These are phyloP conservation scores for Acanthopleura granulata DNA, from an alignment of 2,888 invertebrate genomes.

Conservation along the genomic window DNA sequence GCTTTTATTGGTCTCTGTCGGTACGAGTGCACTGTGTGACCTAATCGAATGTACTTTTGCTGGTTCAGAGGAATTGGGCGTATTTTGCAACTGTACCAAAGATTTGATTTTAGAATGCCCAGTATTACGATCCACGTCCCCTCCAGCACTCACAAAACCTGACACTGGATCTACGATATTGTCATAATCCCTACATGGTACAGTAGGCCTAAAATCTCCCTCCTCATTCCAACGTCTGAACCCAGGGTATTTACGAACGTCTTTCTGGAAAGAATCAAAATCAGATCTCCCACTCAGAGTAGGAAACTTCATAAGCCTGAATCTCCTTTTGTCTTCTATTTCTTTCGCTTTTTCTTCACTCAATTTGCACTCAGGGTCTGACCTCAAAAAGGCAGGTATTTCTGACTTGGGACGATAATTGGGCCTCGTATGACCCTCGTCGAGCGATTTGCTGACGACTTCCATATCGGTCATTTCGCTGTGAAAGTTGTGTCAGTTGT, in stretches of 20 bases:
- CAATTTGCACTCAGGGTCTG: slow-evolving; percentile 58
- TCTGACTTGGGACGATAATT: slow-evolving; percentile 42
- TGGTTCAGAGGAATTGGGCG: slow-evolving; percentile 57
- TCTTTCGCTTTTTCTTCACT: slow-evolving; percentile 45
- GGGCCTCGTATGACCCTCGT: background rate
- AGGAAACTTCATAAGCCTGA: slow-evolving; percentile 63
- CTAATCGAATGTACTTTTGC: slow-evolving; percentile 51
- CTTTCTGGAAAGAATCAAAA: slow-evolving; percentile 57
- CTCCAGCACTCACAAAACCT: slow-evolving; percentile 65
- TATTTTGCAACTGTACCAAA: slow-evolving; percentile 55
- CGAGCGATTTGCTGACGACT: background rate
- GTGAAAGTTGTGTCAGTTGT: no score
- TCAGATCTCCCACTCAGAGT: slow-evolving; percentile 53
- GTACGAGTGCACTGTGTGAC: slow-evolving; percentile 45
- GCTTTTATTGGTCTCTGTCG: slow-evolving; percentile 53
- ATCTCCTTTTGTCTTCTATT: slow-evolving; percentile 56
- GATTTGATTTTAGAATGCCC: slow-evolving; percentile 55
- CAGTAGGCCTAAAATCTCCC: slow-evolving; percentile 56
- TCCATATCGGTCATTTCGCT: no score
- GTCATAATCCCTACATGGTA: slow-evolving; percentile 61
- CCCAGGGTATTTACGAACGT: slow-evolving; percentile 34
- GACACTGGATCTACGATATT: slow-evolving; percentile 66
- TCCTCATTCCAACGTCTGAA: slow-evolving; percentile 61
- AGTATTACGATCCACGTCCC: slow-evolving; percentile 62
- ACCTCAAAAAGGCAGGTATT: slow-evolving; percentile 49